Evolutionary conservation across 2,113 vertebrate genomes (phyloP).

Genomic region (Pseudorhombus dupliciocellatus): DNA sequence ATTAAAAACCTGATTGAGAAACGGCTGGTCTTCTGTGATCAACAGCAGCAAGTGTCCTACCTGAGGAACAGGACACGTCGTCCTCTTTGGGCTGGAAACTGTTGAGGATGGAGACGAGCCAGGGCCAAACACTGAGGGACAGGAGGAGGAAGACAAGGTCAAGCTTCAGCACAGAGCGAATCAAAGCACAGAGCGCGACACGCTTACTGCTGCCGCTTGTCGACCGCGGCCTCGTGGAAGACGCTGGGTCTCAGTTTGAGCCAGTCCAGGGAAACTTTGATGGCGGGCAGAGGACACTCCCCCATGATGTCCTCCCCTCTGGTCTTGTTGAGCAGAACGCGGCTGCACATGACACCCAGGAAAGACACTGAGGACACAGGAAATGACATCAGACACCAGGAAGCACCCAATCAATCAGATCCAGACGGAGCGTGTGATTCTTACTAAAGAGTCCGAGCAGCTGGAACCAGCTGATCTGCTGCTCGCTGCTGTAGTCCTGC

Average conservation of each 20-base stretch:
- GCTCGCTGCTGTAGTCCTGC: constrained; percentile 81
- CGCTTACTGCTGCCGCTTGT: constrained; percentile 91
- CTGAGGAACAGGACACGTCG: constrained; percentile 86
- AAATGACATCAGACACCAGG: background rate
- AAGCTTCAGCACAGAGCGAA: background rate
- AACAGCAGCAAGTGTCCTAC: constrained; percentile 66
- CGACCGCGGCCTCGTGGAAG: constrained; percentile 89
- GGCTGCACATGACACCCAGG: constrained; percentile 93
- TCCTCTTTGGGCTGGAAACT: constrained; percentile 95
- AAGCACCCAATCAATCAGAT: background rate
- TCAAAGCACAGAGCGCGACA: no score
- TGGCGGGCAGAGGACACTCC: constrained; percentile 93
- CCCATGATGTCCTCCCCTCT: constrained; percentile 88
- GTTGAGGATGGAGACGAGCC: constrained; percentile 96
- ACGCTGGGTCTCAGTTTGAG: constrained; percentile 89
- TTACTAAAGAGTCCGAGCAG: constrained; percentile 94
- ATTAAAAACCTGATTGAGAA: no score
- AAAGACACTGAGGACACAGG: constrained; percentile 88
- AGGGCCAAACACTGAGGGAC: constrained; percentile 91
- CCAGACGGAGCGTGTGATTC: constrained; percentile 51
- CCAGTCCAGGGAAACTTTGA: constrained; percentile 99
- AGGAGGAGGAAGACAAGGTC: constrained; percentile 40
- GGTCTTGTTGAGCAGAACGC: constrained; percentile 88
- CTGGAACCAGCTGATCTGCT: constrained; percentile 95
- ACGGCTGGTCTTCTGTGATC: no score